Evolutionary conservation across 2,797 vertebrate species (phyloP), one percentile per base, ranked within the genome.

Genomic region (Etheostoma nigrum): DNA sequence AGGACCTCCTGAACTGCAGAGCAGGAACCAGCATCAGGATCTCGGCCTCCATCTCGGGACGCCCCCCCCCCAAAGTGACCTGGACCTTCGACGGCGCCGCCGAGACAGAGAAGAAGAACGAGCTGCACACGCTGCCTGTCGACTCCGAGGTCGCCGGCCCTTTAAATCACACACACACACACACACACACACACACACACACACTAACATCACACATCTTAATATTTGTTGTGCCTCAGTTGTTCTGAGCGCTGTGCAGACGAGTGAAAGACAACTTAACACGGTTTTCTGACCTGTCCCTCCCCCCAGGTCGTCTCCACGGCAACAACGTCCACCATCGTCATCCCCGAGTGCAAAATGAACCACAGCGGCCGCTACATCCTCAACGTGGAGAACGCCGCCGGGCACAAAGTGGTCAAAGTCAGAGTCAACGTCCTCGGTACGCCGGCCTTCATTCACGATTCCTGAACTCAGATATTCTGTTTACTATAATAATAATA

Each of bases 61-160:
- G 97, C 52, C 98, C 98, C 9, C 67, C 95, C 81, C 98, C 98
- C 65, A 97, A 96, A 91, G 94, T 97, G 75, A 96, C 96, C 80
- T 99, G 98, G 98, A 97, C 96, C 61, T 99, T 97, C 68, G 98
- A 99, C 19, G 98, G 98, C 86, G 93, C 96, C 27, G 97, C 98
- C 1, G 96, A 96, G 90, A 97, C 96, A 1, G 90, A 96, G 84
- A 92, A 95, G 85, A 99, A 99, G 95, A 97, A 99, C 45, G 96
- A 97, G 47, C 84, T 96, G 47, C 97, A 99, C 89, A 97, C 91
- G 8, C 86, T 99, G 85, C 98, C 98, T 4, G 81, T 96, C 47
- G 97, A 97, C 94, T 96, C 97, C 66, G 94, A 98, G 95, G 98
- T 99, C 94, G 27, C 27, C 3, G 3, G 27, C 27, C 27, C 27